Evolutionary conservation across 2,113 vertebrate genomes (phyloP).

Genomic region (Corythornis madagascariensis): DNA sequence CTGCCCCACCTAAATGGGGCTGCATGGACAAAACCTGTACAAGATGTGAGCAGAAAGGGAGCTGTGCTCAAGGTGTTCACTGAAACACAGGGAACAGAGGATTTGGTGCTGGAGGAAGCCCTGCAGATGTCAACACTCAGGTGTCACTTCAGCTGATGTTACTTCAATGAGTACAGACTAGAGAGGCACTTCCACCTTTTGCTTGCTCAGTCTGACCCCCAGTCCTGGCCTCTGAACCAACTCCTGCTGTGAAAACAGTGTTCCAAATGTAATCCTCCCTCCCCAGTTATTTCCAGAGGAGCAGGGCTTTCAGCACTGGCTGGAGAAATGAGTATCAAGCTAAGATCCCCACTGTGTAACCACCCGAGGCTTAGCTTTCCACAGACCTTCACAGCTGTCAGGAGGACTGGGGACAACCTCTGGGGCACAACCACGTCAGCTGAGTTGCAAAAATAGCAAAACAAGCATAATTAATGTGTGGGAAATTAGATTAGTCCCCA

Average conservation of each 20-base stretch:
- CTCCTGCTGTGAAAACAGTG: not conserved
- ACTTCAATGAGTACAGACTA: not conserved
- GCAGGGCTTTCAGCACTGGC: not conserved
- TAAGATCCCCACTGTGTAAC: not conserved
- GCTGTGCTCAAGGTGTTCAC: not conserved
- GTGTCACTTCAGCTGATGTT: accelerated
- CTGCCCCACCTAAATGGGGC: not conserved
- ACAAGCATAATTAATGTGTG: not conserved
- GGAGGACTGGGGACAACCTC: not conserved
- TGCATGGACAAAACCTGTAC: not conserved
- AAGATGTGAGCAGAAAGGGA: not conserved
- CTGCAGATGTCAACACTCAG: not conserved
- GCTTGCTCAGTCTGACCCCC: not conserved
- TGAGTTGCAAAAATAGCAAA: not conserved
- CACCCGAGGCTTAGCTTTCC: not conserved
- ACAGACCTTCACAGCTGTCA: not conserved
- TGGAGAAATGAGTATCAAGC: not conserved
- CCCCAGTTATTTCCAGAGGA: not conserved
- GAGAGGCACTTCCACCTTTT: not conserved
- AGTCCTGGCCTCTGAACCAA: not conserved
- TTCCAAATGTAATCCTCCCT: not conserved
- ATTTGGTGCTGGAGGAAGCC: not conserved
- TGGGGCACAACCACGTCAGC: not conserved
- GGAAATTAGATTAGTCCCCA: not conserved
- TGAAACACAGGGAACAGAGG: not conserved